Evolutionary conservation across 2,113 vertebrate species (phyloP), one percentile per base, ranked within the genome.

Genomic region (Brachyhypopomus gauderio): DNA sequence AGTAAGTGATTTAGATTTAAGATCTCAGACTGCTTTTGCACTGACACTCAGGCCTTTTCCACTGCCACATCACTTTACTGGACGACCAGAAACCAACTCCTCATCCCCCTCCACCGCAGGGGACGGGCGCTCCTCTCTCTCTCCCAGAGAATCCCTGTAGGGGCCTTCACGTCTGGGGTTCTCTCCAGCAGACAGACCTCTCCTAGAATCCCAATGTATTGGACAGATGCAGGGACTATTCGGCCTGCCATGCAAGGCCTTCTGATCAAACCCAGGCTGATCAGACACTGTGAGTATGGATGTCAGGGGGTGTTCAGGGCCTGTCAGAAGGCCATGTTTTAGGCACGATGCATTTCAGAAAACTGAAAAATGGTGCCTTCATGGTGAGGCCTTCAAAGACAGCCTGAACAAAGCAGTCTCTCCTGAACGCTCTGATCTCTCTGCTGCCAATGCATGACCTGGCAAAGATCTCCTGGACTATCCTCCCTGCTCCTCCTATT

Each of bases 21-120:
- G 86, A 87, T 82, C 80, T 23, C 9, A 66, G 55, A 74, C 80
- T 74, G 69, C 55, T 45, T 75, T 45, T 60, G 72, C 63, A 48
- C 78, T 72, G 25, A 72, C 85, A 86, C 86, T 90, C 88, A 90
- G 87, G 34, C 83, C 79, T 78, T 88, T 83, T 74, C 12, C 45
- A 1, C 82, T 83, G 55, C 78, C 76, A 79, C 78, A 77, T 67
- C 52, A 83, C 80, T 78, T 75, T 83, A 72, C 1, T 25, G 75
- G 81, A 80, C 81, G 80, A 89, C 45, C 74, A 80, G 81, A 77
- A 89, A 30, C 62, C 27, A 66, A 52, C 86, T 88, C 75, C 81
- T 85, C 84, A 66, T 78, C 63, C 36, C 74, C 70, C 79, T 78
- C 84, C 80, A 72, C 22, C 85, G 76, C 67, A 17, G 14, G 41